Base-by-base conservation (phyloP, 2,113 vertebrate genomes). In the Chionodraco myersi region DNA sequence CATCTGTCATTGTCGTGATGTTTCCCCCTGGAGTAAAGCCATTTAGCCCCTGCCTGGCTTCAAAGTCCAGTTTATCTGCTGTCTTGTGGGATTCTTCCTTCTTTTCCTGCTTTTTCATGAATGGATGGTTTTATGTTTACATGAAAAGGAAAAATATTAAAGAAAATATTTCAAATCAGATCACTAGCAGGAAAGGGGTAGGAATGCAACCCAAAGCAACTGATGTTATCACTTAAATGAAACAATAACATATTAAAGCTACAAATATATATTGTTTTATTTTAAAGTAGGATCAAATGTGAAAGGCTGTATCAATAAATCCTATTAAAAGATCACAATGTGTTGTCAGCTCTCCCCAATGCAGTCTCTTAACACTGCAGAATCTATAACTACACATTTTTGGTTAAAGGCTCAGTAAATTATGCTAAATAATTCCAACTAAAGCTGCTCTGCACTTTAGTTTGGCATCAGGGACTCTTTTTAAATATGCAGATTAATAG, bases 1-100 rank as follows among this genome's bases (percentile, higher is more conserved):
- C 61, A 65, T 62, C 64, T 87, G 60, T 83, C 15, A 76, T 5
- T 26, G 63, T 65, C 1, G 6, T 18, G 15, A 51, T 36, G 15
- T 79, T 72, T 77, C 76, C 48, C 72, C 3, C 10, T 11, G 18
- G 80, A 62, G 11, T 72, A 2, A 5, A 11, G 44, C 56, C 54
- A 41, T 67, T 64, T 48, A 60, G 49, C 56, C 70, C 45, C 59
- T 15, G 64, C 14, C 23, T 23, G 41, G 26, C 3, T 74, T 64
- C 49, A 61, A 45, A 51, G 56, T 80, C 45, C 52, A 49, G 18
- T 57, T 52, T n/a, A 41, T 45, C 26, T 72, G 41, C 49, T 34
- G 48, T 56, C 51, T 34, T 44, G 30, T 57, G 44, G 56, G 53
- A 47, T 60, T 57, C 9, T 2, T 16, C 47, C 6, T 41, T 41